Base-by-base conservation (phyloP, 1,140 invertebrate genomes). In the Drosophila auraria region DNA sequence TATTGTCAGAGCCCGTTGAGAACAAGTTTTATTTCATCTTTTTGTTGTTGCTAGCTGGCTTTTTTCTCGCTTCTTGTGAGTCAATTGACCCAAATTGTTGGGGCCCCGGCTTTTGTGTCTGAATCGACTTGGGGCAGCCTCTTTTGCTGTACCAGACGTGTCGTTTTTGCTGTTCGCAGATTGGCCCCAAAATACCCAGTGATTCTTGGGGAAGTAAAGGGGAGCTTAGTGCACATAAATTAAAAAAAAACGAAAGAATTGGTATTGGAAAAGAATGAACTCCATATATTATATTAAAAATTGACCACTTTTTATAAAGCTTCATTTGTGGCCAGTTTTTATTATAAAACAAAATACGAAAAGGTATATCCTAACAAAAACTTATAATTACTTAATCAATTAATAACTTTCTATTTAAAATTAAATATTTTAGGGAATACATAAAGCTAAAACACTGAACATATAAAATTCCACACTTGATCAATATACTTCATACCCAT, bases 71-170 rank as follows among this genome's bases (percentile, higher is more conserved):
- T 77, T 75, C 72, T 75, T 78, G 74, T 71, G 76, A 78, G 76
- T 78, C 76, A 78, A 78, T 78, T 78, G 76, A 78, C 76, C 76
- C 76, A 78, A 78, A 78, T 78, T 63, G 72, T 59, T 75, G 30
- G 57, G 57, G 57, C 74, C 62, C 38, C 47, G 76, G 76, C 76
- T 77, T 78, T 78, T 78, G 75, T 78, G 76, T 59, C 51, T 47
- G 64, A 50, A 38, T 72, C 56, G 70, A 61, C 68, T 61, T 61
- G 71, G 71, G 71, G 72, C 53, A 57, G 72, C 62, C 73, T 77
- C 73, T 68, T 44, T 75, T 64, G 42, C 53, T 59, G 58, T 56
- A 58, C 64, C 50, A 71, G 75, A 78, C 76, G 76, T 78, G 76
- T 78, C 76, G 64, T 63, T 78, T 68, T 78, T 47, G 57, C 75